Base-by-base conservation (phyloP, 2,888 invertebrate genomes). In the Amblyjoppa proteus region DNA sequence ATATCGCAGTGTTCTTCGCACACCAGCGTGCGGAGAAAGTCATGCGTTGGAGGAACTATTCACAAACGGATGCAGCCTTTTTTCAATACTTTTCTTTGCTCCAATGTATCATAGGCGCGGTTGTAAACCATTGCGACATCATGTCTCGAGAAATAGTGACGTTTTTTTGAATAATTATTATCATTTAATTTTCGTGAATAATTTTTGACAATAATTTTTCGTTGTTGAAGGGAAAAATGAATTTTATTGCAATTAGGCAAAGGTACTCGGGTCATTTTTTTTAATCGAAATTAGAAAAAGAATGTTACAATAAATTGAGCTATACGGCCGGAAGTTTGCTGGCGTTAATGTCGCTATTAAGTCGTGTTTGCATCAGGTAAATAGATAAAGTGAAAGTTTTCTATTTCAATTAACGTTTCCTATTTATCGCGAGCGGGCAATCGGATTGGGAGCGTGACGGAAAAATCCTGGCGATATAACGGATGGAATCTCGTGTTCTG, bases 1-100 rank as follows among this genome's bases (percentile, higher is more conserved):
- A 88, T 85, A 87, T 86, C 81, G 78, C 82, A 84, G 69, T 80
- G 81, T 83, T 79, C 45, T 56, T 53, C 58, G 77, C 34, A 64
- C 80, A 69, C 51, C 69, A 74, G 74, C 71, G 69, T 81, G 41
- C 70, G 83, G 86, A 86, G 87, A 87, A 86, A 88, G 88, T 88
- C 75, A 80, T 86, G 87, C 86, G 86, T 86, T 83, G 81, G 81
- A 81, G 83, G 83, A 74, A 81, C 70, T 49, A 58, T 64, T 49
- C 41, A 25, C 74, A 77, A 56, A 49, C 45, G 16, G 13, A 49
- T 49, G 45, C 16, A 16, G 13, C 1, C 3, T 49, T 49, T 45
- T 16, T 16, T 64, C n/a, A 31, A n/a, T n/a, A 34, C 31, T 64
- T 34, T 31, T 56, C 7, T n/a, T 64, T n/a, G 34, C 16, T 31